Percentiles rank a stretch among this genome's conserved stretches.
These are phyloP conservation scores for Odontocerum albicorne DNA, from an alignment of 2,888 invertebrate species.

Conservation along the genomic window DNA sequence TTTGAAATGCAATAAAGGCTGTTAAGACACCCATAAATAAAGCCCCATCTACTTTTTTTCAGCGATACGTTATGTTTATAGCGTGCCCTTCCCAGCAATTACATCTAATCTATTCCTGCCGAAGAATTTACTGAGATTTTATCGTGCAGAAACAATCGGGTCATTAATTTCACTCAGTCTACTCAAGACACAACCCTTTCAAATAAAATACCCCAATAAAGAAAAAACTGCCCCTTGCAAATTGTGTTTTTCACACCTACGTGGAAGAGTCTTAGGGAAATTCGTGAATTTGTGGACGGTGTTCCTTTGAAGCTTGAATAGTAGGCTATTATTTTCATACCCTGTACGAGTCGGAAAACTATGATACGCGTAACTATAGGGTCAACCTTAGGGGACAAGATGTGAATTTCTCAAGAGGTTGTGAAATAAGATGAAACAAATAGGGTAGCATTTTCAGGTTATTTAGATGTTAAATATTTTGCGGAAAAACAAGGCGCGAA, in stretches of 20 bases:
- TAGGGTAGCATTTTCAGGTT: too few species aligned
- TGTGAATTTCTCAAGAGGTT: too few species aligned
- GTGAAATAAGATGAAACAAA: too few species aligned
- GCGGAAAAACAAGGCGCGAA: too few species aligned
- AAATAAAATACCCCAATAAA: constrained; percentile 13
- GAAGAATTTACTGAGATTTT: constrained; percentile 35
- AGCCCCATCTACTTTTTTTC: constrained; percentile 17
- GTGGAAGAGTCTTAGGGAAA: neutral
- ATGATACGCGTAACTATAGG: too few species aligned
- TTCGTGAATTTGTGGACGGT: too few species aligned
- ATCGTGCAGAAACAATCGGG: constrained; percentile 36
- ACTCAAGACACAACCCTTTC: constrained; percentile 22
- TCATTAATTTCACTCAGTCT: constrained; percentile 34
- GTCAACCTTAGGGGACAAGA: too few species aligned
- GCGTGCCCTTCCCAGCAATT: constrained; percentile 35
- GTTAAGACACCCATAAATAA: constrained; percentile 22
- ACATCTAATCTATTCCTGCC: constrained; percentile 36
- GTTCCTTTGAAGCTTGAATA: too few species aligned
- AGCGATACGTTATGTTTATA: constrained; percentile 27
- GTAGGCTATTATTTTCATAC: too few species aligned
- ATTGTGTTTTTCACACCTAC: constrained; percentile 14
- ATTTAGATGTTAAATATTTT: too few species aligned
- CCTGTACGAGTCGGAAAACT: too few species aligned
- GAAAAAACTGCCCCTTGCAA: constrained; percentile 8
- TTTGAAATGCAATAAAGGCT: constrained; percentile 23